Conservation (phyloP, 2,888 invertebrate species). For the Mystacides longicornis region DNA sequence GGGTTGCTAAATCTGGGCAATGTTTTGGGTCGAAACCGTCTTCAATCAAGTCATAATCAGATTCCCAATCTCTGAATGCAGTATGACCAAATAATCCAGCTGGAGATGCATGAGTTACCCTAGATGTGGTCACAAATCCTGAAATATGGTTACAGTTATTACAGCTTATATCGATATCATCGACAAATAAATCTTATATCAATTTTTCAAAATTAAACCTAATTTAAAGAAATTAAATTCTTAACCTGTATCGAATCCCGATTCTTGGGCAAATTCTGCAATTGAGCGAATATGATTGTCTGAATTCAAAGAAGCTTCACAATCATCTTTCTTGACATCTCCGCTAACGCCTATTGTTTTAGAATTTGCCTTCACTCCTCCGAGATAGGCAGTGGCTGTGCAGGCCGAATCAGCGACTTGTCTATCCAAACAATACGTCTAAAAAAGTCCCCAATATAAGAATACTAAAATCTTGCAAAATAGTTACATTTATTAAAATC, state of each 20-base stretch:
- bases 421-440: conserved; percentile 68
- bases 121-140: conserved; percentile 55
- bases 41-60: conserved; percentile 44
- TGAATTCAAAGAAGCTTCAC: conserved; percentile 49
- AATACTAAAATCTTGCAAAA: too few relatives aligned
- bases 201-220: too few relatives aligned
- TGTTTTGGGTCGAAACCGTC: conserved; percentile 39
- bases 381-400: conserved; percentile 71
- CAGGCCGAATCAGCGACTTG: conserved; percentile 79
- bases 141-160: too few relatives aligned
- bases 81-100: conserved; percentile 55
- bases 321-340: conserved; percentile 55
- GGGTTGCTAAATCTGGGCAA: conserved; percentile 57
- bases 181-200: too few relatives aligned
- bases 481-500: too few relatives aligned
- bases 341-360: conserved; percentile 70
- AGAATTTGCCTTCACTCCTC: conserved; percentile 70
- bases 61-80: conserved; percentile 58
- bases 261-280: conserved; percentile 62
- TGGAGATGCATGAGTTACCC: conserved; percentile 64
- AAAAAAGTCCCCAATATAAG: too few relatives aligned
- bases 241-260: conserved; percentile 53
- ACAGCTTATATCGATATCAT: too few relatives aligned
- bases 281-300: conserved; percentile 58
- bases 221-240: too few relatives aligned